phyloP scores from a whole-genome alignment of 2,888 invertebrate species.

The Parascotia fuliginaria region DNA sequence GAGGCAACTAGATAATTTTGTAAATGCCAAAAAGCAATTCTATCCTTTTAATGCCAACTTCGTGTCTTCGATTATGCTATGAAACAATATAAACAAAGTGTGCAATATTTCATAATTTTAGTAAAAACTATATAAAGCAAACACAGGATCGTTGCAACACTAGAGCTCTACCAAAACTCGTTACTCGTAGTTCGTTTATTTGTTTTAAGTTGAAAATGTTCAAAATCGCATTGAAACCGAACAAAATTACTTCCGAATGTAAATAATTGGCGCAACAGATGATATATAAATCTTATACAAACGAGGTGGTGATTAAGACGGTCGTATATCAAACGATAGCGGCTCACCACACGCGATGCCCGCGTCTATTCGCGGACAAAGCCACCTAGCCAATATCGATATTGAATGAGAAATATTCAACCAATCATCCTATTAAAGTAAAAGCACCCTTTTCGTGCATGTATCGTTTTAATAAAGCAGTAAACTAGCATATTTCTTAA shows the following conservation, averaged over 20 bases:
- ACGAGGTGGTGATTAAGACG: constrained; percentile 78
- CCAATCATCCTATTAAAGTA: constrained; percentile 37
- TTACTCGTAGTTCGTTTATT: constrained; percentile 2
- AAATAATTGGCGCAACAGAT: constrained; percentile 83
- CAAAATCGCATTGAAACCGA: constrained; percentile 42
- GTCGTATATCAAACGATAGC: constrained; percentile 72
- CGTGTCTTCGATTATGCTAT: constrained; percentile 32
- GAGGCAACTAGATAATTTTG: constrained; percentile 46
- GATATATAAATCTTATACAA: constrained; percentile 76
- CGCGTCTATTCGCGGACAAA: constrained; percentile 56
- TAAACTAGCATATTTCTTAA: constrained; percentile 28
- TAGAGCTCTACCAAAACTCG: no score
- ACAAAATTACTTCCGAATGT: constrained; percentile 73
- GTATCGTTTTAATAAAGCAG: constrained; percentile 22
- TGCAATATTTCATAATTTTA: neutral
- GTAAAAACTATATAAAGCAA: neutral
- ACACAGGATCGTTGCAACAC: neutral
- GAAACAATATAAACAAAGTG: constrained; percentile 29
- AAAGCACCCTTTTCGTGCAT: constrained; percentile 21
- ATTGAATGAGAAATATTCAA: constrained; percentile 42
- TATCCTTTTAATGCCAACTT: constrained; percentile 44
- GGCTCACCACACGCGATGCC: constrained; percentile 66
- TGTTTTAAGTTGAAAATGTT: constrained; percentile 10
- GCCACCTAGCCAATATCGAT: constrained; percentile 49
- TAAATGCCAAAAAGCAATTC: constrained; percentile 48